Base-by-base conservation (phyloP, 2,888 invertebrate genomes). In the Trichogramma dendrolimi region DNA sequence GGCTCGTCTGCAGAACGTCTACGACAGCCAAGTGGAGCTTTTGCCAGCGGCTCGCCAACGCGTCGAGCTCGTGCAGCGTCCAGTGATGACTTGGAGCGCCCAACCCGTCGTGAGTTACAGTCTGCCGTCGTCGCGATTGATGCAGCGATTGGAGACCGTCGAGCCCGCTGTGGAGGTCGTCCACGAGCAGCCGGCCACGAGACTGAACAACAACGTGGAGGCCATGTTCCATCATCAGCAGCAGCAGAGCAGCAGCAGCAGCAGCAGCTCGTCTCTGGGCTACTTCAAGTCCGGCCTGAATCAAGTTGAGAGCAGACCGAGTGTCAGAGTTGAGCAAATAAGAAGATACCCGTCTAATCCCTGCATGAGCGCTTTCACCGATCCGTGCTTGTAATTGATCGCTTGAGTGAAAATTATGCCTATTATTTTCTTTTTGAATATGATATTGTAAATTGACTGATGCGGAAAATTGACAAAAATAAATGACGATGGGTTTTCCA, bases 191-290 rank as follows among this genome's bases (percentile, higher is more conserved):
- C 40, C 40, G 40, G 5, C 6, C 10, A 10, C 8, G 41, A 38
- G 4, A 11, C 11, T 4, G 41, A 40, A 40, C 40, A 6, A 40
- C 41, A 52, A n/a, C 48, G 52, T 52, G 41, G 57, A 46, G 39
- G 58, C 50, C 42, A 51, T 64, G 55, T 55, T 61, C 54, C 43
- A 54, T 57, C 56, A 58, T 46, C 64, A 65, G 1, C 27, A 27
- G 27, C 27, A 27, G 27, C 27, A 27, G 27, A 27, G 27, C 59
- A 53, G 54, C 54, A 44, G 51, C 42, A 65, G 62, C 63, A 56
- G 50, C 44, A 64, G 65, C 61, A 55, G 61, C 51, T 63, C 62
- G 53, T 60, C 63, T 52, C 52, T 51, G 8, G 59, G 64, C 4
- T 59, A 39, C 38, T 48, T 4, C n/a, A 48, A 11, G 27, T 56